Evolutionary conservation across 2,113 vertebrate genomes (phyloP).

Genomic region (Lepus timidus): DNA sequence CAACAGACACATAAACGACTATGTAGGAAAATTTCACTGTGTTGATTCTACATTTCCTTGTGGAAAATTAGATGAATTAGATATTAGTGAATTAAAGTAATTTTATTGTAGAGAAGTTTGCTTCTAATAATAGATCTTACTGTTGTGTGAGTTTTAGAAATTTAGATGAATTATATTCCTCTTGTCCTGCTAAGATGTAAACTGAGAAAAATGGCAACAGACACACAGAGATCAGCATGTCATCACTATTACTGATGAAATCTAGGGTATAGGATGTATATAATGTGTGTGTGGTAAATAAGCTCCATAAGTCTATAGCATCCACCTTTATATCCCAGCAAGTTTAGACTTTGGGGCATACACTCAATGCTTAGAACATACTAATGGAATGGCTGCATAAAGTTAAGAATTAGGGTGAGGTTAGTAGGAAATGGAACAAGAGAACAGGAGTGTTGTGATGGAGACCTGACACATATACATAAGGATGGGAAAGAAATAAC

Average conservation of each 20-base stretch:
- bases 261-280: neutral
- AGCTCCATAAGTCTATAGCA: neutral
- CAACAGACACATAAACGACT: neutral
- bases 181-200: neutral
- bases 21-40: neutral
- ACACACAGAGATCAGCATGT: neutral
- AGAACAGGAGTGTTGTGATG: neutral
- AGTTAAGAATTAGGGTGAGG: no score
- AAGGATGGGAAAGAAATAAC: neutral
- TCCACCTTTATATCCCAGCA: neutral
- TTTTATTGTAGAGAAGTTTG: neutral
- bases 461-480: rapidly evolving
- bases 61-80: neutral
- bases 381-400: neutral
- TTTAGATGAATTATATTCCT: neutral
- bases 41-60: neutral
- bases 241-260: neutral
- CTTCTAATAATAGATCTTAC: neutral
- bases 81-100: neutral
- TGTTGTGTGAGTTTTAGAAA: neutral
- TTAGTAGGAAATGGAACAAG: neutral
- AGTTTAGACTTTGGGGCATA: neutral
- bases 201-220: neutral
- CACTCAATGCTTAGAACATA: rapidly evolving
- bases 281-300: neutral